Base-by-base conservation (phyloP, 2,888 invertebrate species). In the Nemoura dubitans region DNA sequence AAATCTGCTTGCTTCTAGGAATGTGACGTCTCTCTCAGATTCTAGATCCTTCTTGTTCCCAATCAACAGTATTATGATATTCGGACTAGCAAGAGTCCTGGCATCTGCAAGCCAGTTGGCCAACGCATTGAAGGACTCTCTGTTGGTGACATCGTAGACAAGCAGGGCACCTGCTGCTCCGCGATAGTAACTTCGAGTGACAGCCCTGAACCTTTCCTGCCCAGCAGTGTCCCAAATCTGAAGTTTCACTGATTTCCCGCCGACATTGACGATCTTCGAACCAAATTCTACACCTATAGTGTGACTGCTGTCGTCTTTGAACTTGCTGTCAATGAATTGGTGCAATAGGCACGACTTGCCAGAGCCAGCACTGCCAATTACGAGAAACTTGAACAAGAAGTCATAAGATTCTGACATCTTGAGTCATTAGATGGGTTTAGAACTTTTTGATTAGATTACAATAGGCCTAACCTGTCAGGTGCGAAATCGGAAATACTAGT, bases 221-320 rank as follows among this genome's bases (percentile, higher is more conserved):
- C 92, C 92, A 78, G 92, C 92, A 78, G 95, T 95, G 89, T 95
- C 95, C 96, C 96, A 96, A 90, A 96, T 95, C 92, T 97, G 97
- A 88, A 97, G 91, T 91, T 97, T 97, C 0, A 96, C 96, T 6
- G 95, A 95, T 91, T 96, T 96, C 0, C 96, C 96, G 25, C 96
- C 96, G 88, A 96, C 96, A 91, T 95, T 96, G 0, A 96, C 94
- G 89, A 97, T 95, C 91, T 96, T 96, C 1, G 96, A 96, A n/a
- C 96, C 97, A 93, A 97, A 97, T 91, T 97, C 97, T 83, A 97
- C 97, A 80, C 97, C 97, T 90, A 97, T 96, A 77, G 96, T 97
- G 91, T 97, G 96, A 89, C 95, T 96, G 90, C 96, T 95, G 90
- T 96, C 96, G 90, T 95, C 95, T 92, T 96, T 96, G 91, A 96